Conservation (phyloP, 2,113 vertebrate genomes). For the Trematomus loennbergii region DNA sequence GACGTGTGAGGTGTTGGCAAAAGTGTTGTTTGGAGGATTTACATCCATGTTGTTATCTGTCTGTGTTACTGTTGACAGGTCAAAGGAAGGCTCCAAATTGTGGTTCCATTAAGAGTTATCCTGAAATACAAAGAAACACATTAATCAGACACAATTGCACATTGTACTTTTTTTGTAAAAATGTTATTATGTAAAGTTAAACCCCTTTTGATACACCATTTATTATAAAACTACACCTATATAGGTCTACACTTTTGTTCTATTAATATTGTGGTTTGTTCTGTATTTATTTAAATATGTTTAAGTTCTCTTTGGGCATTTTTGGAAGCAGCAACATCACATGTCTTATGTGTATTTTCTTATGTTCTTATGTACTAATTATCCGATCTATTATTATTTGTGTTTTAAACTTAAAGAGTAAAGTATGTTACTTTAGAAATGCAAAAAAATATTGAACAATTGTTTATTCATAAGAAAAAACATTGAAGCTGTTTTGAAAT, state of each 20-base stretch:
- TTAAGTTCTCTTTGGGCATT: too few species aligned
- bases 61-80: conserved; percentile 28
- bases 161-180: background rate
- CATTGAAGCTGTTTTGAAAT: background rate
- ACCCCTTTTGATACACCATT: background rate
- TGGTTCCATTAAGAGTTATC: conserved; percentile 61
- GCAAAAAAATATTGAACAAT: background rate
- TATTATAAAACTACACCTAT: background rate
- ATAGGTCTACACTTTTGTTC: background rate
- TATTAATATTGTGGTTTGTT: too few species aligned
- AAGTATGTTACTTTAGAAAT: background rate
- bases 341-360: too few species aligned
- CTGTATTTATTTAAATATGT: background rate
- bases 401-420: background rate
- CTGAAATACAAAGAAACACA: conserved; percentile 63
- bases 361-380: too few species aligned
- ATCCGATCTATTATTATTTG: background rate
- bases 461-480: background rate
- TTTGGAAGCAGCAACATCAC: too few species aligned
- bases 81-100: conserved; percentile 15
- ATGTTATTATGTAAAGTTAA: background rate
- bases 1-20: conserved; percentile 83
- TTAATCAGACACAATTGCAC: conserved; percentile 17
- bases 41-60: conserved; percentile 82
- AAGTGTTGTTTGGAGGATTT: conserved; percentile 84